Conservation (phyloP, 2,888 invertebrate species). For the Lacanobia oleracea region DNA sequence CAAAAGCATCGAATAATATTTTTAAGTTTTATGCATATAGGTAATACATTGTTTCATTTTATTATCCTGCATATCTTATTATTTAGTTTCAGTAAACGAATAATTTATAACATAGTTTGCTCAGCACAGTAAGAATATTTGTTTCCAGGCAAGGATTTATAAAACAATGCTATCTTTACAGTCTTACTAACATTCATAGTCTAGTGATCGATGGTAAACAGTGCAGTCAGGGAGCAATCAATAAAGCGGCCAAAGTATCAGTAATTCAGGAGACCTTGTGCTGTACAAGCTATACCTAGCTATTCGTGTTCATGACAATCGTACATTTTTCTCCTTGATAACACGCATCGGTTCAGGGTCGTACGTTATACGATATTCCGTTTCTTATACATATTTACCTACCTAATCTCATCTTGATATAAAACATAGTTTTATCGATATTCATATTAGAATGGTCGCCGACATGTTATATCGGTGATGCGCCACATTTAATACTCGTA, state of each 20-base stretch:
- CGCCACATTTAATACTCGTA: background rate
- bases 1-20: too few relatives aligned
- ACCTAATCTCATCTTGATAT: conserved; percentile 50
- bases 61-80: too few relatives aligned
- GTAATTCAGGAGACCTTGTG: conserved; percentile 64
- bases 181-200: conserved; percentile 9
- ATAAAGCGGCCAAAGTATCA: conserved; percentile 56
- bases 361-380: conserved; percentile 63
- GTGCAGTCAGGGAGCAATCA: conserved; percentile 36
- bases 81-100: background rate
- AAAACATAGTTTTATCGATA: conserved; percentile 56
- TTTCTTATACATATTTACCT: conserved; percentile 48
- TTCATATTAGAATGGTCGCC: conserved; percentile 21
- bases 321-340: conserved; percentile 71
- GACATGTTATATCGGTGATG: conserved; percentile 12
- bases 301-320: conserved; percentile 65
- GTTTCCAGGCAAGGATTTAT: conserved; percentile 16
- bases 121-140: conserved; percentile 12
- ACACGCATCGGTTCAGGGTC: conserved; percentile 73
- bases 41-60: too few relatives aligned
- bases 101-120: conserved; percentile 11
- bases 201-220: conserved; percentile 27
- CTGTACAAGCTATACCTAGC: conserved; percentile 45
- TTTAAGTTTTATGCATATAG: too few relatives aligned
- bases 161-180: conserved; percentile 44